Evolutionary conservation across 2,888 invertebrate genomes (phyloP).

Genomic region (Actias luna): DNA sequence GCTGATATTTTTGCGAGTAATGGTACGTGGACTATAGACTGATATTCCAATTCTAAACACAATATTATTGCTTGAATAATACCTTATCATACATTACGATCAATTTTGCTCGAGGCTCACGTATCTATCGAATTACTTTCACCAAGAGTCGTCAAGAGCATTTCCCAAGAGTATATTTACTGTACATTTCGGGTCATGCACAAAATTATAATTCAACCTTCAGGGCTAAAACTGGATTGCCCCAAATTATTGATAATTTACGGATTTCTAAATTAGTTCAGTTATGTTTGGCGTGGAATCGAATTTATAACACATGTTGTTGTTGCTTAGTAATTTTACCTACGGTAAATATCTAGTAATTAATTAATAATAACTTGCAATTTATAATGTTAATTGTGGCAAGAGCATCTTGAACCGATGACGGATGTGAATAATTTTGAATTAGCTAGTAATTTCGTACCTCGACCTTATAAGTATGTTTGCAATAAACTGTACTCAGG

Average conservation of each 20-base stretch:
- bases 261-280: neutral
- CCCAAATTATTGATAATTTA: constrained; percentile 44
- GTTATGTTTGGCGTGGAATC: neutral
- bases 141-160: constrained; percentile 33
- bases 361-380: too few relatives aligned
- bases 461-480: too few relatives aligned
- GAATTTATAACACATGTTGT: neutral
- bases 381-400: too few relatives aligned
- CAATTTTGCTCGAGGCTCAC: constrained; percentile 17
- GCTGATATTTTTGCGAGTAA: neutral
- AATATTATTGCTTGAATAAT: constrained; percentile 14
- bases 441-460: too few relatives aligned
- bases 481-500: too few relatives aligned
- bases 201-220: constrained; percentile 37
- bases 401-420: too few relatives aligned
- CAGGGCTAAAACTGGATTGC: constrained; percentile 42
- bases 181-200: constrained; percentile 26
- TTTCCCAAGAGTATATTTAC: constrained; percentile 52
- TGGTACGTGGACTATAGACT: neutral
- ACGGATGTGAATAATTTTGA: too few relatives aligned
- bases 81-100: constrained; percentile 9
- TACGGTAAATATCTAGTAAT: neutral
- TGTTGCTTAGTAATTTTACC: neutral
- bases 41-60: neutral
- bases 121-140: constrained; percentile 43